A percentile compares a stretch with the other conserved stretches of the same genome.
Conservation (phyloP, 1,140 invertebrate species). For the Artemia franciscana region DNA sequence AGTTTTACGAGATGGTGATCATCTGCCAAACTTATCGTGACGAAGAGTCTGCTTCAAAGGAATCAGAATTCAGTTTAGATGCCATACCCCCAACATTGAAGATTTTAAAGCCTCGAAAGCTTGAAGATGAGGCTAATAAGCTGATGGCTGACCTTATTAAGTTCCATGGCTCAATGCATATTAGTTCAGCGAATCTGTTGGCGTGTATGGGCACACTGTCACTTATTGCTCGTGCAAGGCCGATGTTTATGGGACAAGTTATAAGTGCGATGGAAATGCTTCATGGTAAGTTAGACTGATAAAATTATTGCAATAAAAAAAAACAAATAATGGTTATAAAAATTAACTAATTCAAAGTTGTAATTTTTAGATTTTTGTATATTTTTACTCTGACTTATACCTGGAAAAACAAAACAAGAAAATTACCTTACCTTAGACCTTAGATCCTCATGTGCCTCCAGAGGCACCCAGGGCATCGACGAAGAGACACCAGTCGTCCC, state of each 20-base stretch:
- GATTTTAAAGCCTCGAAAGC: constrained; percentile 53
- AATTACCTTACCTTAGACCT: too few relatives aligned
- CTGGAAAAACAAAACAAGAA: too few relatives aligned
- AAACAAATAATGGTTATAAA: too few relatives aligned
- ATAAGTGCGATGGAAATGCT: constrained; percentile 38
- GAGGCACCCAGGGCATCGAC: too few relatives aligned
- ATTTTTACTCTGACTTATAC: too few relatives aligned
- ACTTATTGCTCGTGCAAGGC: constrained; percentile 63
- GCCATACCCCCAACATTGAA: constrained; percentile 56
- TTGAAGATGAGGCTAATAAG: constrained; percentile 81
- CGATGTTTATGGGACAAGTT: constrained; percentile 63
- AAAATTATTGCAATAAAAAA: too few relatives aligned
- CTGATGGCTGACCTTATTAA: constrained; percentile 69
- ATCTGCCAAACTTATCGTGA: constrained; percentile 64
- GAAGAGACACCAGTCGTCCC: too few relatives aligned
- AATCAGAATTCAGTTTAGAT: constrained; percentile 58
- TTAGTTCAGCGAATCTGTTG: constrained; percentile 86
- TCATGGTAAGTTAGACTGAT: constrained; percentile 24
- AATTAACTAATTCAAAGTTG: too few relatives aligned
- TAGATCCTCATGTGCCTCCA: too few relatives aligned
- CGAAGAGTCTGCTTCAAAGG: constrained; percentile 35
- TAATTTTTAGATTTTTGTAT: too few relatives aligned
- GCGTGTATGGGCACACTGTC: constrained; percentile 82
- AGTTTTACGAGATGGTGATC: constrained; percentile 82
- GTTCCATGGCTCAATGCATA: constrained; percentile 81